phyloP scores from a whole-genome alignment of 2,113 vertebrate genomes.

The Coracopsis vasa region DNA sequence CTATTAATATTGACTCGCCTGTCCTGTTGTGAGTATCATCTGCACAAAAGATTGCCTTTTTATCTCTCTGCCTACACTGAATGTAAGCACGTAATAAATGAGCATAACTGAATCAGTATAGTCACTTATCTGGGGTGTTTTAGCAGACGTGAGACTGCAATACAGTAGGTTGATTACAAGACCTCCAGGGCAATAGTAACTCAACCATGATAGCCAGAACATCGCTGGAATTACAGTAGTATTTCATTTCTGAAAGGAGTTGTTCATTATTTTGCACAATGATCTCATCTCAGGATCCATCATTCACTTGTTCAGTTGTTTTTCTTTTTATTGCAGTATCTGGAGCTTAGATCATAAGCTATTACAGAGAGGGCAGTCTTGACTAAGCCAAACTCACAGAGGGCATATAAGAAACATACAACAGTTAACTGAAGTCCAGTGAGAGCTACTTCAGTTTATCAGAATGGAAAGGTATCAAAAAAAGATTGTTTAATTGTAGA shows the following conservation, averaged over 20 bases:
- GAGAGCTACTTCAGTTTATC: background rate
- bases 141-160: background rate
- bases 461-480: background rate
- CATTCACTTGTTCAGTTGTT: background rate
- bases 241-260: constrained; percentile 31
- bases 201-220: constrained; percentile 5
- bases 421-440: background rate
- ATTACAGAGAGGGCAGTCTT: background rate
- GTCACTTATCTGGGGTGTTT: background rate
- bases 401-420: background rate
- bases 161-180: background rate
- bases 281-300: constrained; percentile 40
- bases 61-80: background rate
- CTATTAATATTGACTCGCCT: background rate
- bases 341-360: background rate
- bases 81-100: background rate
- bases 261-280: constrained; percentile 21
- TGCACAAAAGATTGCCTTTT: background rate
- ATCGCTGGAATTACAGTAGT: background rate
- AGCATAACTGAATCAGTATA: background rate
- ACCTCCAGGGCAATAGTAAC: background rate
- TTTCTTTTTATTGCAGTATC: background rate
- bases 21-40: background rate
- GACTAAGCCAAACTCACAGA: background rate
- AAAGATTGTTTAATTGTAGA: background rate